Conservation (phyloP, 2,797 vertebrate species). For the Rhinichthys osculus region DNA sequence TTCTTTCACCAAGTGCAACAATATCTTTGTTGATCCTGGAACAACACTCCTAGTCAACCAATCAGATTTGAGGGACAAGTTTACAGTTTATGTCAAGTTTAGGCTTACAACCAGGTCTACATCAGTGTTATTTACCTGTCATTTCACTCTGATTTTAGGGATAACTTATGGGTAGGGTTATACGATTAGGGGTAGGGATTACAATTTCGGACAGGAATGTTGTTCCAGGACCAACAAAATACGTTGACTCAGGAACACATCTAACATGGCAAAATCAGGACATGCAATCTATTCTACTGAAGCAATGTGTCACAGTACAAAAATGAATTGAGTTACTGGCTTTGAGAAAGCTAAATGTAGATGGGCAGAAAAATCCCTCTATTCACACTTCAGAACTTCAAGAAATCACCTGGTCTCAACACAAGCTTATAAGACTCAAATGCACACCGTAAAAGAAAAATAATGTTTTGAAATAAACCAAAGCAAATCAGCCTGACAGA, state of each 20-base stretch:
- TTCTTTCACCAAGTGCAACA: neutral
- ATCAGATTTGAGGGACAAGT: too few relatives aligned
- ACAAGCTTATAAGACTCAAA: slow-evolving; percentile 1
- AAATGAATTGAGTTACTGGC: slow-evolving; percentile 45
- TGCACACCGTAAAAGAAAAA: neutral
- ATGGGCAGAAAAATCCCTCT: neutral
- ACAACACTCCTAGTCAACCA: too few relatives aligned
- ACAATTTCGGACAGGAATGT: neutral
- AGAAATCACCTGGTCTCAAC: slow-evolving; percentile 69
- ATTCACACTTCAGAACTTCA: slow-evolving; percentile 21
- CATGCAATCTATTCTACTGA: neutral
- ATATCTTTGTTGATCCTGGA: too few relatives aligned
- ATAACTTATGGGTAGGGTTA: neutral
- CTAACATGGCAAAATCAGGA: neutral
- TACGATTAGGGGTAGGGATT: neutral
- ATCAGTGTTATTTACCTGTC: neutral
- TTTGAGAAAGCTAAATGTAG: slow-evolving; percentile 17
- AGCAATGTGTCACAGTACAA: neutral
- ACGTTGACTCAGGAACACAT: neutral
- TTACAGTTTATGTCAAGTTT: too few relatives aligned
- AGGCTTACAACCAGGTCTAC: neutral
- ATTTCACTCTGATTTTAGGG: neutral
- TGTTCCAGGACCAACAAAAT: neutral
- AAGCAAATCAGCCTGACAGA: slow-evolving; percentile 5
- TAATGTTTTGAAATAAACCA: slow-evolving; percentile 11